Evolutionary conservation across 2,797 vertebrate species (phyloP).

Genomic region (Clamator glandarius): DNA sequence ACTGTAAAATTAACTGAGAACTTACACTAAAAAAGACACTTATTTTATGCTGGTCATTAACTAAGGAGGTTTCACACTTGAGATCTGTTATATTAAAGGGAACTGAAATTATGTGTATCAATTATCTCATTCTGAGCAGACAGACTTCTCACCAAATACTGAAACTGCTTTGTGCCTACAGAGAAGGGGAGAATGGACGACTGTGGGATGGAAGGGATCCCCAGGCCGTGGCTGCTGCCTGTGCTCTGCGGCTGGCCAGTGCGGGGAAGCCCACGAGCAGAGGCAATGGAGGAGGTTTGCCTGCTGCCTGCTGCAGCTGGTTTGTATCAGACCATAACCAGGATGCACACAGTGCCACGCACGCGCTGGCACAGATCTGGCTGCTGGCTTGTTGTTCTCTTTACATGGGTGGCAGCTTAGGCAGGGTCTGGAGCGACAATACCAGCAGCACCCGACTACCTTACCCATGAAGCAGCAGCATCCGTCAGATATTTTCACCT

Average conservation of each 20-base stretch:
- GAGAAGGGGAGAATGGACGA: background rate
- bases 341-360: too few relatives aligned
- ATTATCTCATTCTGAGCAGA: conserved; percentile 62
- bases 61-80: conserved; percentile 66
- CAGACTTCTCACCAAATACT: background rate
- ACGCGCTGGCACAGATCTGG: too few relatives aligned
- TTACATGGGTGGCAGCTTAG: too few relatives aligned
- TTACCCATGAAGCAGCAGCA: too few relatives aligned
- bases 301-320: too few relatives aligned
- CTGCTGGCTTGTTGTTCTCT: too few relatives aligned
- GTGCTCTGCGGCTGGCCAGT: fast-evolving
- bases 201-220: background rate
- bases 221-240: fast-evolving
- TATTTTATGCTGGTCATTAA: conserved; percentile 76
- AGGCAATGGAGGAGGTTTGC: too few relatives aligned
- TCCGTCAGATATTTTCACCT: too few relatives aligned
- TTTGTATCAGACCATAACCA: too few relatives aligned
- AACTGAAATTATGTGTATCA: conserved; percentile 64
- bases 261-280: fast-evolving
- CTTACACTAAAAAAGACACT: conserved; percentile 68
- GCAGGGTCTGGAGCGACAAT: too few relatives aligned
- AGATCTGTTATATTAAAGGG: conserved; percentile 67
- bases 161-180: background rate
- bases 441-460: too few relatives aligned
- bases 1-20: conserved; percentile 74